Base-by-base conservation (phyloP, 1,140 invertebrate genomes). In the Bombus balteatus region DNA sequence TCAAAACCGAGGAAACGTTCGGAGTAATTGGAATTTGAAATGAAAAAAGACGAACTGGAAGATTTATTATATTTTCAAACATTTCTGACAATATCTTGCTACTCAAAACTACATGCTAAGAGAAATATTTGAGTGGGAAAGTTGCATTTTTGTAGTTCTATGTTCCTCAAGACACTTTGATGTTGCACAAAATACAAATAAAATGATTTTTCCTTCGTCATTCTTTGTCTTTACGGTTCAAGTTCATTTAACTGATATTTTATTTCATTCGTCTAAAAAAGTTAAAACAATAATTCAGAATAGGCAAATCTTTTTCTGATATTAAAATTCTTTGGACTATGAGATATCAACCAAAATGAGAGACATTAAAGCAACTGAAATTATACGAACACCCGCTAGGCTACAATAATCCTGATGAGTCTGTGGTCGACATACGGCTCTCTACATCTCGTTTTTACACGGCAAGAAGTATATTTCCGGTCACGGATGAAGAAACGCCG, bases 401-500 rank as follows among this genome's bases (percentile, higher is more conserved):
- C 3, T 74, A 53, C 34, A 74, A 81, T 81, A 74, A 59, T n/a
- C 22, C 28, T 43, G 70, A 85, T 57, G 83, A 81, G 62, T 15
- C 62, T 85, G 83, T 68, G 83, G 83, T 85, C 62, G 39, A 81
- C 47, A 43, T 37, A 66, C 41, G 72, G 28, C 37, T 32, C 41
- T 57, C n/a, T 34, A 28, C 59, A 47, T 65, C 71, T 47, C 25
- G 43, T 47, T 53, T 74, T 79, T 74, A 65, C 68, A 37, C 39
- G 22, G 37, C 37, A 70, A 82, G 59, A 86, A 76, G 72, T 82
- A 87, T 39, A 73, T 87, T 87, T 87, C 86, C 86, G 86, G 81
- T 87, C 86, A 87, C 86, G 86, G 86, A 87, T 78, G 86, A 87
- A 84, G 85, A 73, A 62, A 87, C 75, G 41, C 81, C 65, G 68